These are phyloP conservation scores for Mamestra configurata DNA, from an alignment of 1,140 invertebrate species.

Conservation along the genomic window DNA sequence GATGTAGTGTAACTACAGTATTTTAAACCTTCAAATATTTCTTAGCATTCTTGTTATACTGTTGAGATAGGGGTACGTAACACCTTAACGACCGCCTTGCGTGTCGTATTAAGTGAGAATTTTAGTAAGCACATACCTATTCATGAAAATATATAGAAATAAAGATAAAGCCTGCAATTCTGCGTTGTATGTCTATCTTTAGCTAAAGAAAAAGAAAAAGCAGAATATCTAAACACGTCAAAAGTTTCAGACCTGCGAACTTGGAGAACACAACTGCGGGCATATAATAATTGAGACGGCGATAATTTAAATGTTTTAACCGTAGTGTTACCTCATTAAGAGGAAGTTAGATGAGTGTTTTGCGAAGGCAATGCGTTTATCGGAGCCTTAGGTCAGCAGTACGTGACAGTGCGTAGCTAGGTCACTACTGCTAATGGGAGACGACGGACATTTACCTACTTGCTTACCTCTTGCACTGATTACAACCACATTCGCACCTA, in stretches of 20 bases:
- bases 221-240: no score
- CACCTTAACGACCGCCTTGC: slow-evolving; percentile 12
- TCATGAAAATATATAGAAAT: background rate
- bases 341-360: slow-evolving; percentile 19
- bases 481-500: background rate
- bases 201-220: no score
- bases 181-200: no score
- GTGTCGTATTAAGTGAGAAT: background rate
- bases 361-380: slow-evolving; percentile 23
- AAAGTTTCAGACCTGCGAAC: background rate
- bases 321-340: background rate
- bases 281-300: background rate
- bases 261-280: background rate
- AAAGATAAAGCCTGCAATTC: background rate
- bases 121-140: background rate
- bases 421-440: slow-evolving; percentile 1
- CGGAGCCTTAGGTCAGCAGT: slow-evolving; percentile 23
- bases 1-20: no score
- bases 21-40: background rate
- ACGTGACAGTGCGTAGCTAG: slow-evolving; percentile 40
- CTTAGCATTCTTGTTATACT: background rate
- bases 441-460: background rate
- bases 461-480: background rate
- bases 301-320: background rate
- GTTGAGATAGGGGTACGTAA: background rate